Conservation (phyloP, 2,797 vertebrate genomes). For the Anguilla pacifica region DNA sequence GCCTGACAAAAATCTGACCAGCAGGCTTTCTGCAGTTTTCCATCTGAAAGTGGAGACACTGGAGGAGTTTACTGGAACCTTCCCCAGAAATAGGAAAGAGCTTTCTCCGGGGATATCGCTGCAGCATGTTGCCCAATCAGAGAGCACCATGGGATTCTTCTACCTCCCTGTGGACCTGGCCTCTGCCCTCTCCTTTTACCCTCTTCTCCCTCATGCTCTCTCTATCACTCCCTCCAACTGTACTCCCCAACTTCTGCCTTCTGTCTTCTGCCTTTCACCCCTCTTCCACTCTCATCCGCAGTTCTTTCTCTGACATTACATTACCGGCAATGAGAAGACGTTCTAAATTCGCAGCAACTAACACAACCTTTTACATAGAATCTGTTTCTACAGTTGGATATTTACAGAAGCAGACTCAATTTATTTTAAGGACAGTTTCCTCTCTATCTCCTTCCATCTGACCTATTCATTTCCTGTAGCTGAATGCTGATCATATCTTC, state of each 20-base stretch:
- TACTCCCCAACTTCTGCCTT: neutral
- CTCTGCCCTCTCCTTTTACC: constrained; percentile 32
- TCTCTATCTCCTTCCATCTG: neutral
- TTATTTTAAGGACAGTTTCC: neutral
- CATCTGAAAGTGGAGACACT: neutral
- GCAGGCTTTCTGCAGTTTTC: neutral
- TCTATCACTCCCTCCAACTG: constrained; percentile 35
- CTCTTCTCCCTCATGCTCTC: constrained; percentile 40
- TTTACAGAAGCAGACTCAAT: neutral
- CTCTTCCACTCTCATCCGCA: neutral
- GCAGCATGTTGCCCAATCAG: neutral
- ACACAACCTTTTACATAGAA: no score
- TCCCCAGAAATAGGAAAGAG: neutral
- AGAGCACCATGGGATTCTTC: neutral
- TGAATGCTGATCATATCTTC: neutral
- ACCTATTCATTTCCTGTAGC: neutral
- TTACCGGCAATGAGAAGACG: no score
- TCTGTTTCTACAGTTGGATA: no score
- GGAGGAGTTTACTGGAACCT: neutral
- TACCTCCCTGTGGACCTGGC: neutral
- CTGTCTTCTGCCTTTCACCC: neutral
- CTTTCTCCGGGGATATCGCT: neutral
- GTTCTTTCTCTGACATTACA: neutral
- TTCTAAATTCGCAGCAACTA: neutral
- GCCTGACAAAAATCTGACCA: neutral